Conservation (phyloP, 2,797 vertebrate species). For the Mus minutoides region DNA sequence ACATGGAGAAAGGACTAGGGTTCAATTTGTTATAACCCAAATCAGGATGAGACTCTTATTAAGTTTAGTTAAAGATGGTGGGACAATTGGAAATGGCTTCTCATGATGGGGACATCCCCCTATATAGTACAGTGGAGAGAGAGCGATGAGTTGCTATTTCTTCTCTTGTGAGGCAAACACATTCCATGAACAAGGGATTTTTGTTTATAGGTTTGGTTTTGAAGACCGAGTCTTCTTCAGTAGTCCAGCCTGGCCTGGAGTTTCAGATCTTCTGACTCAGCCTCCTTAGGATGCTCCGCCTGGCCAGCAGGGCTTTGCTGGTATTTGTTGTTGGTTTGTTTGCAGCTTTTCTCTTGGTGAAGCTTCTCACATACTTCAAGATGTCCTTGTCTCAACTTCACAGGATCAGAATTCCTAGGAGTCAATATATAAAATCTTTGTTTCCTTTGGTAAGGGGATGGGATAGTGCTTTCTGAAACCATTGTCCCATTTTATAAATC, state of each 20-base stretch:
- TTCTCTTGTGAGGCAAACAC: not conserved
- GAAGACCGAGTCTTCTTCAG: not conserved
- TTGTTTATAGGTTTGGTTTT: not conserved
- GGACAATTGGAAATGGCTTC: not conserved
- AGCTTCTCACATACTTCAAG: not conserved
- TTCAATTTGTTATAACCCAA: not conserved
- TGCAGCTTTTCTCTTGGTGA: not conserved
- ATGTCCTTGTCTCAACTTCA: not conserved
- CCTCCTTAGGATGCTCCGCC: not conserved
- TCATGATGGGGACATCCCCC: not conserved
- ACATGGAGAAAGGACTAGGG: not conserved
- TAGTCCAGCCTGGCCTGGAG: not conserved
- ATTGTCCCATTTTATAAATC: not conserved
- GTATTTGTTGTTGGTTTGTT: not conserved
- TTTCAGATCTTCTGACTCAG: not conserved
- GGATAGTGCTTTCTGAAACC: not conserved
- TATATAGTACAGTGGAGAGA: not conserved
- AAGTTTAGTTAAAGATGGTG: not conserved
- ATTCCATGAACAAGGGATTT: not conserved
- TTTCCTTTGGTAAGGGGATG: not conserved
- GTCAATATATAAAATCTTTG: not conserved
- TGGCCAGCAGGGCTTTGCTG: not conserved
- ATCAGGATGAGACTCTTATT: not conserved
- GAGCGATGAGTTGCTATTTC: not conserved
- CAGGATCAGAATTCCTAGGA: constrained; percentile 5